Evolutionary conservation across 1,140 invertebrate species (phyloP).

Genomic region (Temnothorax nylanderi): DNA sequence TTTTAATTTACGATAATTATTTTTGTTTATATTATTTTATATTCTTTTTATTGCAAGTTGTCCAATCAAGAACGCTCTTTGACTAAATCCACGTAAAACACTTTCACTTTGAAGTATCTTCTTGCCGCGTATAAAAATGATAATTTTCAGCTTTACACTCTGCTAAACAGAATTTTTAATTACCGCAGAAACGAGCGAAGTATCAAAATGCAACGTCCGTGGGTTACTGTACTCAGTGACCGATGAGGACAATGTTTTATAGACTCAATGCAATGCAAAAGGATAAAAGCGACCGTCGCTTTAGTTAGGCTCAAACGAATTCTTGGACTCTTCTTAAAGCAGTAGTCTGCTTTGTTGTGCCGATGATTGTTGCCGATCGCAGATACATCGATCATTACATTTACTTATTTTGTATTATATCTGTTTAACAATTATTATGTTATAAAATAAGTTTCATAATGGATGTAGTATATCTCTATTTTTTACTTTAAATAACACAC

Average conservation of each 20-base stretch:
- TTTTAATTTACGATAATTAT: not conserved
- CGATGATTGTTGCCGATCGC: not conserved
- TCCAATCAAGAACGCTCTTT: not conserved
- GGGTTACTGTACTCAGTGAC: slow-evolving; percentile 79
- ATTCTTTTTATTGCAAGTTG: not conserved
- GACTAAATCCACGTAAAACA: slow-evolving; percentile 7
- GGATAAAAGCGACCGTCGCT: slow-evolving; percentile 69
- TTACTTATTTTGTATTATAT: not conserved
- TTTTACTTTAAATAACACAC: not conserved
- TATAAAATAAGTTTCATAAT: not conserved
- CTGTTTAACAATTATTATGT: not conserved
- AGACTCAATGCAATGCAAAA: slow-evolving; percentile 80
- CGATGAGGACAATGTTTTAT: slow-evolving; percentile 80
- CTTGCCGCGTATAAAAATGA: not conserved
- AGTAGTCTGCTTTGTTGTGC: slow-evolving; percentile 39
- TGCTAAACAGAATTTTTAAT: slow-evolving; percentile 30
- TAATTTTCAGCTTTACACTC: slow-evolving; percentile 17
- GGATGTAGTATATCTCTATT: not conserved
- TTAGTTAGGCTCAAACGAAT: slow-evolving; percentile 81
- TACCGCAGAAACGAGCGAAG: slow-evolving; percentile 27
- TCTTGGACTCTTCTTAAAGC: slow-evolving; percentile 73
- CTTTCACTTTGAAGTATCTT: slow-evolving; percentile 43
- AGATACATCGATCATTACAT: not conserved
- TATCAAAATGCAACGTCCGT: slow-evolving; percentile 71
- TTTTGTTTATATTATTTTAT: slow-evolving; percentile 1